Evolutionary conservation across 2,888 invertebrate genomes (phyloP).

Genomic region (Xestia sexstrigata): DNA sequence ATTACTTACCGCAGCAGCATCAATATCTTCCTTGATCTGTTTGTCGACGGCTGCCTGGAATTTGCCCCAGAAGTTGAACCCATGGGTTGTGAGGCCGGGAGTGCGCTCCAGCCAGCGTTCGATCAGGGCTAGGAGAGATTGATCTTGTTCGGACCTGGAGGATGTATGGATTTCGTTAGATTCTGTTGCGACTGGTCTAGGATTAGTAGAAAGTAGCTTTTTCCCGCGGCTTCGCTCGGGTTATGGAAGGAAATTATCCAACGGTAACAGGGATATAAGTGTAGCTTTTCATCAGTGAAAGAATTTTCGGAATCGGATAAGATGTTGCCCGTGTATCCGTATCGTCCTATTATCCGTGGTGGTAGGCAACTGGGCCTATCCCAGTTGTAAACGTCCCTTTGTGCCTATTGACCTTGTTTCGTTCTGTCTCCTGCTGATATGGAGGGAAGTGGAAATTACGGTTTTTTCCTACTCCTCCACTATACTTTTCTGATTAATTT

Average conservation of each 20-base stretch:
- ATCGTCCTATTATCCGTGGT: too few relatives aligned
- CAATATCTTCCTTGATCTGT: slow-evolving; percentile 93
- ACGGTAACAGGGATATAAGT: neutral
- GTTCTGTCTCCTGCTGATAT: too few relatives aligned
- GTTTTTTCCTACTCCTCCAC: too few relatives aligned
- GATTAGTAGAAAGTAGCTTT: neutral
- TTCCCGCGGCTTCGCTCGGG: neutral
- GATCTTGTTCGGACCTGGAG: slow-evolving; percentile 94
- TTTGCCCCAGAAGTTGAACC: slow-evolving; percentile 98
- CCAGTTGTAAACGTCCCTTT: too few relatives aligned
- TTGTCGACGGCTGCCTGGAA: slow-evolving; percentile 94
- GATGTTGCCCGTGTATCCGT: too few relatives aligned
- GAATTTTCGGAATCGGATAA: too few relatives aligned
- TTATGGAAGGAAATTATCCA: neutral
- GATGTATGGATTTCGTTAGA: neutral
- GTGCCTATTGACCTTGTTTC: too few relatives aligned
- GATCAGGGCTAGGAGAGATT: slow-evolving; percentile 96
- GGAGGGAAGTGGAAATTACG: too few relatives aligned
- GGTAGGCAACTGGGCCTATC: too few relatives aligned
- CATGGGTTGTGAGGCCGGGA: slow-evolving; percentile 96
- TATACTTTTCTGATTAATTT: too few relatives aligned
- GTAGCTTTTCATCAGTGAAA: too few relatives aligned
- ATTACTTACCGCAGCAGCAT: slow-evolving; percentile 90
- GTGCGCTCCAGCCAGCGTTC: slow-evolving; percentile 98
- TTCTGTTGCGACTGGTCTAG: neutral